Evolutionary conservation across 2,888 invertebrate genomes (phyloP).

Genomic region (Harpalus rubripes): DNA sequence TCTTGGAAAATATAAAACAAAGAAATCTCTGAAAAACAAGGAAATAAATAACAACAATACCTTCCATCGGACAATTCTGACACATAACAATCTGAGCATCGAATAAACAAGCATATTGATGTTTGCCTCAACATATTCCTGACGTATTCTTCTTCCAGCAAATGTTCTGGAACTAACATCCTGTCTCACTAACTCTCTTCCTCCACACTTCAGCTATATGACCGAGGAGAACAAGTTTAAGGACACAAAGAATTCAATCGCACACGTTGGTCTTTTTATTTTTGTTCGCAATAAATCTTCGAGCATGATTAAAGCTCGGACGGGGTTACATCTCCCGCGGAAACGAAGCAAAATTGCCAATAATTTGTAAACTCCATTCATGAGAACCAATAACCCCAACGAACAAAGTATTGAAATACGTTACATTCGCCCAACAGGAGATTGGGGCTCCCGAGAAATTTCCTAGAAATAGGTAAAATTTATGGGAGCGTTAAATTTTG

Average conservation of each 20-base stretch:
- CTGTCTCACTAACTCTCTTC: constrained; percentile 23
- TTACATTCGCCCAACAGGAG: not conserved
- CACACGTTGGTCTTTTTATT: constrained; percentile 54
- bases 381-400: constrained; percentile 41
- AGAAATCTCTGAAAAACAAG: constrained; percentile 22
- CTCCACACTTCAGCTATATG: constrained; percentile 49
- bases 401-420: constrained; percentile 30
- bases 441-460: not conserved
- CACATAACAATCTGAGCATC: constrained; percentile 36
- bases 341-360: constrained; percentile 67
- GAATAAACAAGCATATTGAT: constrained; percentile 56
- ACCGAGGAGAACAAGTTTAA: constrained; percentile 31
- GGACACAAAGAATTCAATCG: constrained; percentile 65
- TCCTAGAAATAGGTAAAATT: not conserved
- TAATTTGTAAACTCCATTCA: constrained; percentile 67
- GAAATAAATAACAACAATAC: constrained; percentile 37
- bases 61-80: constrained; percentile 23
- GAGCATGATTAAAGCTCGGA: constrained; percentile 59
- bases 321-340: constrained; percentile 41
- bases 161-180: constrained; percentile 56
- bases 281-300: constrained; percentile 59
- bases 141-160: constrained; percentile 41
- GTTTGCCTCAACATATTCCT: constrained; percentile 31
- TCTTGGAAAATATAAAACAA: constrained; percentile 36
- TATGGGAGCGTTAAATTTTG: not conserved